These are phyloP conservation scores for Petromus typicus DNA, from an alignment of 2,113 vertebrate genomes.

Conservation along the genomic window DNA sequence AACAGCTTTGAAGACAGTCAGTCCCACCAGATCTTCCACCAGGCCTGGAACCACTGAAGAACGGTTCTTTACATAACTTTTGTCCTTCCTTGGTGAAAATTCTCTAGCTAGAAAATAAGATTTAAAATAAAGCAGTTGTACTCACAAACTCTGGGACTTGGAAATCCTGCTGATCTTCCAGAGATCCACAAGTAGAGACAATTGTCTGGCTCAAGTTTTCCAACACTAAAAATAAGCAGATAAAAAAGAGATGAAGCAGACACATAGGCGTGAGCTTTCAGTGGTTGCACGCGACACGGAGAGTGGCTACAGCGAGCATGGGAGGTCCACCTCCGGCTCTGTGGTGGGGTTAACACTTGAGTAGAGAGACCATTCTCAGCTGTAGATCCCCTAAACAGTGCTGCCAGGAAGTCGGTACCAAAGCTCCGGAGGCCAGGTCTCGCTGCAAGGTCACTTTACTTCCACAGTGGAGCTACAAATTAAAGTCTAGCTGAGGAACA, in stretches of 20 bases:
- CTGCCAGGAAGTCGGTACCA: neutral
- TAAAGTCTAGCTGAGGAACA: neutral
- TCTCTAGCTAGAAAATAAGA: neutral
- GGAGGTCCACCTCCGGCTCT: neutral
- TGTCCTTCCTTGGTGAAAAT: neutral
- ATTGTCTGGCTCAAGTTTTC: constrained; percentile 83
- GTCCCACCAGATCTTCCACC: neutral
- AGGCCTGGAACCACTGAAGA: neutral
- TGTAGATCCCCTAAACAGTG: neutral
- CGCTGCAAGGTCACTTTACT: neutral
- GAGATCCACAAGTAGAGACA: constrained; percentile 79
- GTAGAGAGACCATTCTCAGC: neutral
- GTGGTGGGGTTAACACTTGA: neutral
- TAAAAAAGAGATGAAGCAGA: neutral
- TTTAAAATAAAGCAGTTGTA: constrained; percentile 62
- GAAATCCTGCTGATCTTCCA: constrained; percentile 80
- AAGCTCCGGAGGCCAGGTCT: neutral
- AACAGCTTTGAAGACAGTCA: neutral
- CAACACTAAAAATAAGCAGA: constrained; percentile 84
- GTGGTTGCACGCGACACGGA: neutral
- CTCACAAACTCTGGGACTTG: constrained; percentile 86
- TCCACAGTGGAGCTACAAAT: neutral
- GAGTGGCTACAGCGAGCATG: neutral
- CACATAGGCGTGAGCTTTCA: neutral
- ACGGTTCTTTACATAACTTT: neutral